Conservation (phyloP, 1,140 invertebrate genomes). For the Drosophila tropicalis region DNA sequence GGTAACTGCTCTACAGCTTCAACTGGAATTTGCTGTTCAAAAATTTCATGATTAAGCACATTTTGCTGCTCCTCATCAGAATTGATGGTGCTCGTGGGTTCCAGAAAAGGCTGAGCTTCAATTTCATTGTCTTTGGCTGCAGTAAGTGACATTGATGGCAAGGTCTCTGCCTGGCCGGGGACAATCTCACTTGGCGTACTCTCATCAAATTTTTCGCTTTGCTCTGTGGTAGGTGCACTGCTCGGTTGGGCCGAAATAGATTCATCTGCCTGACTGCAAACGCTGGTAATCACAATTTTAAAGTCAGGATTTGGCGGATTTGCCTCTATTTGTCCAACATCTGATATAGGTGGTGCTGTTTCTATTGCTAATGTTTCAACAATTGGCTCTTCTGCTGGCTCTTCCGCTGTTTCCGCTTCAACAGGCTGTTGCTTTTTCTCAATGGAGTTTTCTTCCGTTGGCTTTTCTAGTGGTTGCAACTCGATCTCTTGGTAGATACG, state of each 20-base stretch:
- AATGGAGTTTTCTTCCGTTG: not conserved
- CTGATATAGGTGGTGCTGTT: not conserved
- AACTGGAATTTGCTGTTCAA: slow-evolving; percentile 29
- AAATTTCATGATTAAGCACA: slow-evolving; percentile 69
- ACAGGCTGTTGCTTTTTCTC: not conserved
- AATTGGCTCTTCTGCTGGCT: not conserved
- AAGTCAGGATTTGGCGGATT: slow-evolving; percentile 3
- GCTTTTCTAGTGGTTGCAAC: slow-evolving; percentile 43
- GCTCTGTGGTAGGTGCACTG: not conserved
- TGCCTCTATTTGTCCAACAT: not conserved
- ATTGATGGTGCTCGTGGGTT: slow-evolving; percentile 15
- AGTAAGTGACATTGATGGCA: slow-evolving; percentile 29
- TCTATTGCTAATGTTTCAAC: not conserved
- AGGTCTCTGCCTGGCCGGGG: not conserved
- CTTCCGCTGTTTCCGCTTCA: not conserved
- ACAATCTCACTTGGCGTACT: not conserved
- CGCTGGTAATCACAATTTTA: slow-evolving; percentile 63
- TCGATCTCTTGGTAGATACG: slow-evolving; percentile 75
- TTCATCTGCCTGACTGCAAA: slow-evolving; percentile 53
- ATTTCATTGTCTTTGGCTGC: slow-evolving; percentile 57
- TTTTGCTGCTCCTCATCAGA: slow-evolving; percentile 76
- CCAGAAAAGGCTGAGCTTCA: slow-evolving; percentile 35
- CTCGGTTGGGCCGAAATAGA: not conserved
- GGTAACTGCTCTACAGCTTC: slow-evolving; percentile 7
- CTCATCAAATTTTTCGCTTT: not conserved